These are phyloP conservation scores for Saturnia japonica DNA, from an alignment of 2,888 invertebrate genomes.

Conservation along the genomic window DNA sequence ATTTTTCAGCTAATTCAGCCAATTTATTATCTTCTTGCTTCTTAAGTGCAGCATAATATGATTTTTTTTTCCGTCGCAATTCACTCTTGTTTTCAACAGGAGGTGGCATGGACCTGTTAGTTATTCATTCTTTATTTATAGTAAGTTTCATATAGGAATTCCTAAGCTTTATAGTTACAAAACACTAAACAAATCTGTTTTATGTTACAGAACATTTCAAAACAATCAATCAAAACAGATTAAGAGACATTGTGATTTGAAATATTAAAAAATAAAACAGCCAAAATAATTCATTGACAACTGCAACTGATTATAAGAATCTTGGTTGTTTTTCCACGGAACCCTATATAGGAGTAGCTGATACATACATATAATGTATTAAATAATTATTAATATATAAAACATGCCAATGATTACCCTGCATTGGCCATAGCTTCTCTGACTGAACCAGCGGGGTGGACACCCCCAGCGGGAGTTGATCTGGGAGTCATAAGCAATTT, in stretches of 20 bases:
- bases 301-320: background rate
- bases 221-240: background rate
- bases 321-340: background rate
- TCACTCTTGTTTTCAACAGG: slow-evolving; percentile 89
- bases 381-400: background rate
- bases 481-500: slow-evolving; percentile 97
- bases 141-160: background rate
- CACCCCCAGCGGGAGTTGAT: slow-evolving; percentile 82
- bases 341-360: background rate
- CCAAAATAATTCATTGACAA: background rate
- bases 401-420: slow-evolving; percentile 51
- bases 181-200: background rate
- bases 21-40: slow-evolving; percentile 97
- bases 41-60: slow-evolving; percentile 96
- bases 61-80: slow-evolving; percentile 95
- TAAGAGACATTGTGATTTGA: background rate
- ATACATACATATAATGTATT: background rate
- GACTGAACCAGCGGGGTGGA: slow-evolving; percentile 83
- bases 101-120: slow-evolving; percentile 71
- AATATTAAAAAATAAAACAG: background rate
- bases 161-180: background rate
- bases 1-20: slow-evolving; percentile 96
- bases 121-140: slow-evolving; percentile 24
- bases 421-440: slow-evolving; percentile 87
- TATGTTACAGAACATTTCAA: background rate